phyloP scores from a whole-genome alignment of 2,113 vertebrate genomes.

The Tretioscincus oriximinensis region DNA sequence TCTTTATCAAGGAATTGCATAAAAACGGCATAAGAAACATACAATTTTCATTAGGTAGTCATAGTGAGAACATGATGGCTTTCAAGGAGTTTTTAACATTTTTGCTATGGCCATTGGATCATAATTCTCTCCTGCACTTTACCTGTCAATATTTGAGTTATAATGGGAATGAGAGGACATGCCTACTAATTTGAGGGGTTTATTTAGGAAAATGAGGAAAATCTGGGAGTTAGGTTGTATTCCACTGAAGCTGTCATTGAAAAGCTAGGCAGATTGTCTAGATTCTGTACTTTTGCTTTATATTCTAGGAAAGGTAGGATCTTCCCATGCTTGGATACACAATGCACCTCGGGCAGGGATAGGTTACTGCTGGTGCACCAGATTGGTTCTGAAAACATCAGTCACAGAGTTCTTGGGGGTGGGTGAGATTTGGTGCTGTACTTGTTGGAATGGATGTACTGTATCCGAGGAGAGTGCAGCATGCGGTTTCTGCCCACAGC shows the following conservation, averaged over 20 bases:
- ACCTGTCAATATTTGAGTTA: neutral
- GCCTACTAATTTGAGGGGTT: neutral
- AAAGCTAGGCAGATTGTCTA: neutral
- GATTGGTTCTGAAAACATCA: too few species aligned
- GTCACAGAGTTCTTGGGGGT: too few species aligned
- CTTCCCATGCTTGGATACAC: too few species aligned
- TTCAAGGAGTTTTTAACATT: neutral
- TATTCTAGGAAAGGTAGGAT: too few species aligned
- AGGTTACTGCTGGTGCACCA: too few species aligned
- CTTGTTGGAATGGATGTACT: too few species aligned
- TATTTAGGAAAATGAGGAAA: neutral
- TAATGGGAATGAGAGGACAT: neutral
- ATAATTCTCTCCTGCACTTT: neutral
- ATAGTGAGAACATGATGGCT: neutral
- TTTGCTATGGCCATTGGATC: neutral
- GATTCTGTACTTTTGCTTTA: too few species aligned
- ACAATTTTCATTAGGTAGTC: neutral
- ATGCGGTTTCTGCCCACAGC: too few species aligned
- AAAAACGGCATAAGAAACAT: neutral
- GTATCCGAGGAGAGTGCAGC: too few species aligned
- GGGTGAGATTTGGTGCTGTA: too few species aligned
- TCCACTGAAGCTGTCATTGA: too few species aligned
- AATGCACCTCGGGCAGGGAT: too few species aligned
- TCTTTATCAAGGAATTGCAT: neutral
- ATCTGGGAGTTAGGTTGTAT: neutral